Evolutionary conservation across 64 coral and sea anemone genomes (phyloP).

Genomic region (Stichodactyla mertensii): DNA sequence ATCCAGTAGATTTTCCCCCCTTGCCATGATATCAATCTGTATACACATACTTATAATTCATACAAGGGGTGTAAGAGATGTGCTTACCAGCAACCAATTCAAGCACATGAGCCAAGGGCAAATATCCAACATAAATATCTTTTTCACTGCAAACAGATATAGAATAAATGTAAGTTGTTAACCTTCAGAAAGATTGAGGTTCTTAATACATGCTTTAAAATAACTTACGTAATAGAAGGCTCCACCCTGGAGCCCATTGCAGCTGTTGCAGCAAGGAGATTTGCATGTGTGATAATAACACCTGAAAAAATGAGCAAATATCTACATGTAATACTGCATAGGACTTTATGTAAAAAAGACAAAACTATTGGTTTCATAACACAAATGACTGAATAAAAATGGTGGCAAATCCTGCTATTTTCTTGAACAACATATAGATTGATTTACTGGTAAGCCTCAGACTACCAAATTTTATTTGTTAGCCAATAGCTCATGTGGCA

Average conservation of each 20-base stretch:
- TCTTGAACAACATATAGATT: no score
- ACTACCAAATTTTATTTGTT: no score
- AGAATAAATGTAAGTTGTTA: background rate
- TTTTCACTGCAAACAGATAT: conserved; percentile 55
- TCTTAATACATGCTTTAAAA: background rate
- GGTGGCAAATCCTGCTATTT: no score
- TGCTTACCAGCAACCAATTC: conserved; percentile 55
- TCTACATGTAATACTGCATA: background rate
- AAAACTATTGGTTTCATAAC: no score
- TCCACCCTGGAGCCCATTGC: conserved; percentile 60
- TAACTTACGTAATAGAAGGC: conserved; percentile 62
- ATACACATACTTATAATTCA: background rate
- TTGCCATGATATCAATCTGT: background rate
- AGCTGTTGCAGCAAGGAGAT: conserved; percentile 51
- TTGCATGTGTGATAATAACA: conserved; percentile 77
- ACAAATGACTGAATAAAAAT: no score
- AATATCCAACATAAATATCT: conserved; percentile 94
- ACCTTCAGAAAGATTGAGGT: background rate
- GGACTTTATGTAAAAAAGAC: background rate
- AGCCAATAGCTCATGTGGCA: no score
- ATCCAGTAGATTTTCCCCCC: no score
- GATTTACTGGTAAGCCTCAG: no score
- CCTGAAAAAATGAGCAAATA: conserved; percentile 34
- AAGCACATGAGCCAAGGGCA: conserved; percentile 88
- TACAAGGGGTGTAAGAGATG: background rate